Conservation (phyloP, 2,888 invertebrate species). For the Xestia ashworthii region DNA sequence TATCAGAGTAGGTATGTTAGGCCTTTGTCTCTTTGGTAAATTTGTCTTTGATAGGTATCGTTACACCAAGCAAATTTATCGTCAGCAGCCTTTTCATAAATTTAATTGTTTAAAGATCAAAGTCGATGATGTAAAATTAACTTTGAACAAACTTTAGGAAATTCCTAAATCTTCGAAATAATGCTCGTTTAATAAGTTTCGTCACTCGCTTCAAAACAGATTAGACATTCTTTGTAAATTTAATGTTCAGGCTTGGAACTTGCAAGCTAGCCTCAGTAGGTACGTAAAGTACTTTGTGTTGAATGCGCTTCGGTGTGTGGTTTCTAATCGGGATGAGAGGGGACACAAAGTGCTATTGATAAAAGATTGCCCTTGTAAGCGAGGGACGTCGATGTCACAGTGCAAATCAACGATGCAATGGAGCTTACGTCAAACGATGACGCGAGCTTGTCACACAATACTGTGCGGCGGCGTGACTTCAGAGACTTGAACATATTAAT, state of each 20-base stretch:
- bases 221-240: conserved; percentile 65
- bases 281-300: conserved; percentile 21
- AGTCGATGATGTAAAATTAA: conserved; percentile 66
- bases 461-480: conserved; percentile 29
- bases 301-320: conserved; percentile 6
- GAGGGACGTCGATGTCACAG: conserved; percentile 8
- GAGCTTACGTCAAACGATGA: conserved; percentile 46
- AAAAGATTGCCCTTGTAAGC: conserved; percentile 41
- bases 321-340: conserved; percentile 29
- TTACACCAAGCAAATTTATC: conserved; percentile 43
- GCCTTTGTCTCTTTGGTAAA: conserved; percentile 21
- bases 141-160: conserved; percentile 62
- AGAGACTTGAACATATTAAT: conserved; percentile 54
- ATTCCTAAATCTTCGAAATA: conserved; percentile 65
- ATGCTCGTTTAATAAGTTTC: conserved; percentile 64
- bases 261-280: conserved; percentile 20
- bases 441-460: conserved; percentile 41
- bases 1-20: conserved; percentile 13
- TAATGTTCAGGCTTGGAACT: conserved; percentile 46
- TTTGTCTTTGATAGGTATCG: conserved; percentile 31
- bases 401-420: conserved; percentile 43
- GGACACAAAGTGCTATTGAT: conserved; percentile 34
- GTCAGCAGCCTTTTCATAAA: conserved; percentile 53
- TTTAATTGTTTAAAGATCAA: conserved; percentile 67
- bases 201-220: conserved; percentile 61